Base-by-base conservation (phyloP, 2,888 invertebrate species). In the Mythimna lalbum region DNA sequence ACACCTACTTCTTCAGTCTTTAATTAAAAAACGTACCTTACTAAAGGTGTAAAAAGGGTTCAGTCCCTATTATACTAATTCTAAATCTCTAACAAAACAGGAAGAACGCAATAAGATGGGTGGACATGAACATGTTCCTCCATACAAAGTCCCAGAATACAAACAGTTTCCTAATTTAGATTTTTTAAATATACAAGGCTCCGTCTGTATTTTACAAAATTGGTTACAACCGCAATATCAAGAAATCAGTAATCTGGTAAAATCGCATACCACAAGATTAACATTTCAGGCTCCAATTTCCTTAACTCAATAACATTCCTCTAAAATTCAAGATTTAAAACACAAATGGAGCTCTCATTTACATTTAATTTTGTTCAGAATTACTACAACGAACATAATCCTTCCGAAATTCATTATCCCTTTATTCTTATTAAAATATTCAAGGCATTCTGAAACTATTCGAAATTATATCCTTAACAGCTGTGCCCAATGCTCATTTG, bases 401-500 rank as follows among this genome's bases (percentile, higher is more conserved):
- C 78, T 73, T 72, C 10, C 56, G 1, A 63, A 66, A 72, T 67
- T 57, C 68, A 52, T 36, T 67, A 59, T 60, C 56, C 63, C 49
- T 75, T 69, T 71, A 71, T 72, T 75, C 61, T 71, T 69, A 82
- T 79, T 69, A 67, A 66, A 82, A 75, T 80, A 79, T 69, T 73
- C 56, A 63, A 65, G 57, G n/a, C 69, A 27, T 62, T 71, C 56
- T 69, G 57, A 69, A 84, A 85, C 81, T 83, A 81, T 84, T 78
- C 55, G 61, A 79, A 69, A 81, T 84, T 68, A 76, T 77, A 49
- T 69, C 33, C 63, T 50, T 59, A 68, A 78, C 83, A 84, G 64
- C 81, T 76, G 76, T 70, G 74, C 70, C 59, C 68, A 69, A 78
- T 71, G 81, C 61, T 73, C 74, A 78, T 74, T 86, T 76, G 72